Conservation (phyloP, 2,113 vertebrate species). For the Tupaia chinensis region DNA sequence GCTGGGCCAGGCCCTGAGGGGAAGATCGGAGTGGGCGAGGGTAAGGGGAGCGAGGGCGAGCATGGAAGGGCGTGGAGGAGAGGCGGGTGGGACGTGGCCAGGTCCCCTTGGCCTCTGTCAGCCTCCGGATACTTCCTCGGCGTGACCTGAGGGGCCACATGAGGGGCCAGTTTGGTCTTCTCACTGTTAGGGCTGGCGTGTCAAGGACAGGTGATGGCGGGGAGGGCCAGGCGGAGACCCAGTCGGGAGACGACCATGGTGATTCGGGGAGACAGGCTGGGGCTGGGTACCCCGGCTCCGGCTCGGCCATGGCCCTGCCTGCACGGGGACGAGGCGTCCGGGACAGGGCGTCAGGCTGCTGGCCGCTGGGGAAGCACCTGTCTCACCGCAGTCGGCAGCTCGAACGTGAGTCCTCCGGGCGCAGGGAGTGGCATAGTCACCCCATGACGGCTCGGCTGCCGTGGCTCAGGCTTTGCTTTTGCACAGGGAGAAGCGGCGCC, state of each 20-base stretch:
- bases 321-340: background rate
- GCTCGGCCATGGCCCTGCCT: background rate
- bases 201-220: background rate
- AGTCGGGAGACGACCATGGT: background rate
- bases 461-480: rapidly evolving
- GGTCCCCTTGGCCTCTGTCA: background rate
- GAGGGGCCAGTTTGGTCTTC: background rate
- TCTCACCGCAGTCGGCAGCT: background rate
- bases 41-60: too few relatives aligned
- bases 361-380: background rate
- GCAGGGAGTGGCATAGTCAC: constrained; percentile 5
- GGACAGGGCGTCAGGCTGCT: rapidly evolving
- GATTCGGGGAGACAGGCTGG: background rate
- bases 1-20: too few relatives aligned
- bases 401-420: background rate
- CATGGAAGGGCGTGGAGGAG: too few relatives aligned
- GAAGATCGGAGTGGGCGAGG: too few relatives aligned
- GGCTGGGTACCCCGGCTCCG: too few relatives aligned
- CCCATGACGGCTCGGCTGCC: too few relatives aligned
- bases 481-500: too few relatives aligned
- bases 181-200: background rate
- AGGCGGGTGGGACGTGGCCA: too few relatives aligned
- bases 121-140: background rate
- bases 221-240: background rate
- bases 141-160: background rate